These are phyloP conservation scores for Thymelicus acteon DNA, from an alignment of 2,888 invertebrate species.

Conservation along the genomic window DNA sequence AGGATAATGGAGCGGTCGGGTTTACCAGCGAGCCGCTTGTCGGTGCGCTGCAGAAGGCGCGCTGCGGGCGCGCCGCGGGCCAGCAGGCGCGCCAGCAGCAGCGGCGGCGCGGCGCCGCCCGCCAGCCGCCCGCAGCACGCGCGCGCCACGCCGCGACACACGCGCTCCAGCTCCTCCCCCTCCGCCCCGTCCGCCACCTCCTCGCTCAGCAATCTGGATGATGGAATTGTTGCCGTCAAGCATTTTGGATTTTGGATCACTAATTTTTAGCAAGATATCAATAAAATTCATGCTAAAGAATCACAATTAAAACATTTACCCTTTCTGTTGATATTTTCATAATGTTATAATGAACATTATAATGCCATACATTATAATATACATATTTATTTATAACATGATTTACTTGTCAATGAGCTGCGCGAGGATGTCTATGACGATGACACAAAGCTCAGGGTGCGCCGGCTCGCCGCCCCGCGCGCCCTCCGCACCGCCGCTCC, in stretches of 20 bases:
- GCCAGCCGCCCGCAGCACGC: constrained; percentile 62
- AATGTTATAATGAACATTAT: too few species aligned
- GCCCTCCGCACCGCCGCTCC: constrained; percentile 53
- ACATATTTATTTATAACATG: too few species aligned
- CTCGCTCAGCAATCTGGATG: constrained; percentile 14
- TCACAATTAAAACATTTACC: too few species aligned
- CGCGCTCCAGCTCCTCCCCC: constrained; percentile 54
- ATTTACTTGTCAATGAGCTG: constrained; percentile 82
- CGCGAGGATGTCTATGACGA: constrained; percentile 85
- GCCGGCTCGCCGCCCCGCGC: constrained; percentile 72
- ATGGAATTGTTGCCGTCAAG: background rate
- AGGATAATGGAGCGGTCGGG: too few species aligned
- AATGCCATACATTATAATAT: too few species aligned
- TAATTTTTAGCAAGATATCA: too few species aligned
- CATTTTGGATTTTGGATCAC: too few species aligned
- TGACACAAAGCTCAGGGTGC: constrained; percentile 85
- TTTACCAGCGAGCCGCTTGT: constrained; percentile 45
- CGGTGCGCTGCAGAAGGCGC: constrained; percentile 54
- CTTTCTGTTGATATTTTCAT: too few species aligned
- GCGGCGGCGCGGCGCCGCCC: constrained; percentile 47
- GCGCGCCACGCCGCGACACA: constrained; percentile 62
- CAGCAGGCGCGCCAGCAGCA: constrained; percentile 47
- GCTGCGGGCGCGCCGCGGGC: constrained; percentile 53
- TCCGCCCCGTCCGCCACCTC: constrained; percentile 35
- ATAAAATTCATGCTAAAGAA: too few species aligned